Evolutionary conservation across 2,113 vertebrate genomes (phyloP).

Genomic region (Steatornis caripensis): DNA sequence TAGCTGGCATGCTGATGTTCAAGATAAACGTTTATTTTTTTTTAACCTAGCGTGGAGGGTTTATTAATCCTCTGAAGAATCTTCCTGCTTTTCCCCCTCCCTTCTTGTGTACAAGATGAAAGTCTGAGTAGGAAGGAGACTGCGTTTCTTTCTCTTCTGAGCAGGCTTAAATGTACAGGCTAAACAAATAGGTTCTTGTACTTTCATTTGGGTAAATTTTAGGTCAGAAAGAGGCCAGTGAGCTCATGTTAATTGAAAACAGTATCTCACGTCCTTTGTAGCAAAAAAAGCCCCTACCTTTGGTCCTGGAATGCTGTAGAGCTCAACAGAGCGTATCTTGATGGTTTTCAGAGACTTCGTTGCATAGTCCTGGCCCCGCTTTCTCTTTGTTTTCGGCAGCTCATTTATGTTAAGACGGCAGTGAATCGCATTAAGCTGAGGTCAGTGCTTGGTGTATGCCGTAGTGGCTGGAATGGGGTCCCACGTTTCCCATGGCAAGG

Average conservation of each 20-base stretch:
- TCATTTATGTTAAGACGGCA: background rate
- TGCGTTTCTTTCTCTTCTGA: background rate
- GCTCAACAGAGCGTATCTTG: background rate
- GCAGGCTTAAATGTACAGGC: background rate
- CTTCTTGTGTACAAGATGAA: background rate
- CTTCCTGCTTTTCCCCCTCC: background rate
- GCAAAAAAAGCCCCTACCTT: background rate
- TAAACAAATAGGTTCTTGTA: constrained; percentile 29
- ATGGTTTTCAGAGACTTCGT: background rate
- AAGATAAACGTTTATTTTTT: background rate
- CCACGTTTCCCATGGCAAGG: background rate
- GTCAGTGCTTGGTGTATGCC: background rate
- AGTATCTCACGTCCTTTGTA: background rate
- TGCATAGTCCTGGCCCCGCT: background rate
- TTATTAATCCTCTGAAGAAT: background rate
- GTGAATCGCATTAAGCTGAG: background rate
- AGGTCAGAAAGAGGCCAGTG: background rate
- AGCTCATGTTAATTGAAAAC: constrained; percentile 6
- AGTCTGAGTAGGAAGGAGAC: background rate
- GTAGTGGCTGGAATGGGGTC: background rate
- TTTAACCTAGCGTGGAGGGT: rapidly evolving
- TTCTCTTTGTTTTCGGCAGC: background rate
- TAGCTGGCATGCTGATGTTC: background rate
- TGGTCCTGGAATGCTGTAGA: background rate
- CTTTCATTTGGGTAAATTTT: background rate